These are phyloP conservation scores for Macheiramphus alcinus DNA, from an alignment of 2,113 vertebrate genomes.

Conservation along the genomic window DNA sequence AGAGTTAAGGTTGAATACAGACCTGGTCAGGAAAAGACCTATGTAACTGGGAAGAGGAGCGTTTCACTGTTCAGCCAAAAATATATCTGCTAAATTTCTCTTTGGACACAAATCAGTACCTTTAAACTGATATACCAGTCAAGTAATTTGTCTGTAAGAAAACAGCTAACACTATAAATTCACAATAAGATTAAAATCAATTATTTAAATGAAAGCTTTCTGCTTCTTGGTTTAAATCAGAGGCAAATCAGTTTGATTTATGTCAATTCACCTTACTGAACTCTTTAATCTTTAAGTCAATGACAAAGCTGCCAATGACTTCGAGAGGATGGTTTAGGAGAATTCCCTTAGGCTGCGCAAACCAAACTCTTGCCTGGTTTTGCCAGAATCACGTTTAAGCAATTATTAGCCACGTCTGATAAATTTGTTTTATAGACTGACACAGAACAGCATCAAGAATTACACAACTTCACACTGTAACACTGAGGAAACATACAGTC, in stretches of 20 bases:
- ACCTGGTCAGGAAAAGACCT: background rate
- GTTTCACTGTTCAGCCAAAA: background rate
- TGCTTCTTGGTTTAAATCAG: constrained; percentile 23
- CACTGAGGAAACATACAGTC: accelerated
- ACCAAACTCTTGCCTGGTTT: background rate
- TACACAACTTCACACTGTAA: background rate
- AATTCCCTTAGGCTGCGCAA: background rate
- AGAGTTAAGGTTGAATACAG: background rate
- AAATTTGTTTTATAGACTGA: background rate
- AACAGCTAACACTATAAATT: constrained; percentile 9
- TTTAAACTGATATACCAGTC: background rate
- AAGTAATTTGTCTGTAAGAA: background rate
- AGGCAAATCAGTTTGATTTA: constrained; percentile 2
- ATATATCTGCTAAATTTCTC: background rate
- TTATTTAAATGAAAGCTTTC: constrained; percentile 44
- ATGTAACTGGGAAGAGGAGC: accelerated
- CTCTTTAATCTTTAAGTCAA: constrained; percentile 21
- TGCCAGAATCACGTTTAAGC: background rate
- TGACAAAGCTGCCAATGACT: background rate
- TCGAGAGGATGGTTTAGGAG: background rate
- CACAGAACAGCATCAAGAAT: background rate
- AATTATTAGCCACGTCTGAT: background rate
- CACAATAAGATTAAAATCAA: constrained; percentile 30
- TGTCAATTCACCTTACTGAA: constrained; percentile 13
- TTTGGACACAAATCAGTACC: background rate